phyloP scores from a whole-genome alignment of 2,888 invertebrate species.

The Beris morrisii region DNA sequence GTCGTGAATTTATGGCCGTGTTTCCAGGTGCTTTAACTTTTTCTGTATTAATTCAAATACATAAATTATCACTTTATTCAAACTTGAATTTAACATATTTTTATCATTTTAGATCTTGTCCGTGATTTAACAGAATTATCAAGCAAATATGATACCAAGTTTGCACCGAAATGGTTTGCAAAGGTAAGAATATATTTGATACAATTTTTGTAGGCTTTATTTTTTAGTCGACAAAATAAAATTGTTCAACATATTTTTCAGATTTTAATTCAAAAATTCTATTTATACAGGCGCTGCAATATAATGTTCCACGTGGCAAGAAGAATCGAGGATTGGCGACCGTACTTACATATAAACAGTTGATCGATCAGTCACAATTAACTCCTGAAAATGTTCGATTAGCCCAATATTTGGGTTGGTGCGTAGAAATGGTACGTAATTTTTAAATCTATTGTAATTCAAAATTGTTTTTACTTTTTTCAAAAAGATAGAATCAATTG shows the following conservation, averaged over 20 bases:
- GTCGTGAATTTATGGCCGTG: slow-evolving; percentile 82
- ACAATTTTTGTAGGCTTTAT: not conserved
- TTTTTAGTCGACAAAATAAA: not conserved
- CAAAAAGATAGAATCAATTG: too few species aligned
- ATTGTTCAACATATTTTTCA: slow-evolving; percentile 1
- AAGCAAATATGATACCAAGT: slow-evolving; percentile 71
- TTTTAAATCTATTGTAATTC: too few species aligned
- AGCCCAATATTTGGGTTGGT: slow-evolving; percentile 90
- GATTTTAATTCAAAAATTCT: slow-evolving; percentile 7
- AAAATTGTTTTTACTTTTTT: too few species aligned
- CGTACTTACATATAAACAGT: slow-evolving; percentile 73
- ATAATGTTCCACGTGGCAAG: slow-evolving; percentile 91
- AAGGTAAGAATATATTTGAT: slow-evolving; percentile 60
- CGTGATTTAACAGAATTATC: slow-evolving; percentile 78
- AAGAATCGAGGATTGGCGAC: slow-evolving; percentile 76
- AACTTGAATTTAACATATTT: not conserved
- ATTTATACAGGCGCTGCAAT: slow-evolving; percentile 71
- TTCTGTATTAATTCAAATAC: not conserved
- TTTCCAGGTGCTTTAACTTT: slow-evolving; percentile 63
- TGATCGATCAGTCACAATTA: slow-evolving; percentile 67
- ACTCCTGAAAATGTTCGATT: slow-evolving; percentile 76
- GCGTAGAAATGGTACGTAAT: slow-evolving; percentile 83
- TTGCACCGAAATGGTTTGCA: slow-evolving; percentile 75
- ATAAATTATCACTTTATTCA: slow-evolving; percentile 15
- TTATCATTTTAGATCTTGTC: slow-evolving; percentile 66